Evolutionary conservation across 2,113 vertebrate species (phyloP), one percentile per base, ranked within the genome.

Genomic region (Baryphthengus martii): DNA sequence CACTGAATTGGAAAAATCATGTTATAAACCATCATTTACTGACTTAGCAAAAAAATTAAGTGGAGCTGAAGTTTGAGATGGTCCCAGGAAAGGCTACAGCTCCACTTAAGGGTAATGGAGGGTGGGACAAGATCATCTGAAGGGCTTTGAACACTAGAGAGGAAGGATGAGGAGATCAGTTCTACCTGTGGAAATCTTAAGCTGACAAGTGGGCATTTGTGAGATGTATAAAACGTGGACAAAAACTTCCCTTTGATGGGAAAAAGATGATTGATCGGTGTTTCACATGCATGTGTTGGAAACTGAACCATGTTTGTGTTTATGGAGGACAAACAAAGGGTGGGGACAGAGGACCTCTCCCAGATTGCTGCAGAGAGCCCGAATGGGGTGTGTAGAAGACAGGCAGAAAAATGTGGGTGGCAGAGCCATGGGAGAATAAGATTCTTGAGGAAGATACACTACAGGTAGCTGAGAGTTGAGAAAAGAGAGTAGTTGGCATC

Each of bases 271-370:
- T 75, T 24, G 16, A 26, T 81, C 55, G 19, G 31, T 70, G 37
- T 73, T 66, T 76, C 33, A 35, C 3, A 0, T 13, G 8, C 2
- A 0, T 10, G 9, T 58, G 11, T 40, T 58, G 31, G 28, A 44
- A 81, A 52, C 13, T 6, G 10, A 61, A 25, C 59, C 37, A 23
- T 44, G 11, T 40, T 52, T 42, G 39, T 37, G 39, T 65, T 63
- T 45, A 33, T 42, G 44, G 42, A 86, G 28, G 37, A 35, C 10
- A 24, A 23, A 39, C 47, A 45, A 31, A 68, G n/a, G 9, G 0
- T 52, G 58, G 24, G 59, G 10, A 58, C 11, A 53, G 26, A 73
- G 9, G 33, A 23, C 9, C 0, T 52, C 18, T 78, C 29, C 24
- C 31, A 68, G 21, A 16, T 29, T 31, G 26, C 63, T 86, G 33